Base-by-base conservation (phyloP, 2,113 vertebrate species). In the Sceloporus tristichus region DNA sequence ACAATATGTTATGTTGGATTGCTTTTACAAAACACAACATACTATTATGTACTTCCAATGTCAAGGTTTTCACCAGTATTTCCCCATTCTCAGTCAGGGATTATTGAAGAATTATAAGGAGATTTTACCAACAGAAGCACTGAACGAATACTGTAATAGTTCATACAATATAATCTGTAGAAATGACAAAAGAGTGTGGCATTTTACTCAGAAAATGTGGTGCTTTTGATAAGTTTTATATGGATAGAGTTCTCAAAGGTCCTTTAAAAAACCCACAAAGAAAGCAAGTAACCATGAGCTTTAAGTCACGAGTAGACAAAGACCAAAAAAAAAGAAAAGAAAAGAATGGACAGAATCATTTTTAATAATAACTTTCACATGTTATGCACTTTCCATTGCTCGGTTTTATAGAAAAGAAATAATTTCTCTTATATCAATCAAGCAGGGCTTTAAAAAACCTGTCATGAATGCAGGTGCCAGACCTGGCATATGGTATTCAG, bases 251-350 rank as follows among this genome's bases (percentile, higher is more conserved):
- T 9, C n/a, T 76, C 19, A 40, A 76, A 27, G 23, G 23, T 5
- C 1, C 53, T 76, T 76, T 54, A n/a, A 13, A 71, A 84, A 71
- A 18, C 27, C n/a, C 65, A 25, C 34, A 2, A 56, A 6, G 19
- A 5, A 13, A 56, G 82, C 9, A 71, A 34, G 10, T 11, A 18
- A 73, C 18, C 73, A 18, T 56, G 42, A 54, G 25, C 19, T 53
- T 53, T 84, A 84, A 54, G 11, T 4, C n/a, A 70, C 0, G 5
- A 8, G 11, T 5, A 54, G 7, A 0, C 0, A 0, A 27, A 84
- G 54, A 11, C 21, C 21, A 70, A 0, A 3, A 8, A 3, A 8
- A 7, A 11, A 62, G 0, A 25, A 84, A 0, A 4, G 3, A 10
- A 13, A 54, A 3, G 4, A 71, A 0, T 29, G 54, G 14, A 86